Base-by-base conservation (phyloP, 1,140 invertebrate species). In the Proales similis region DNA sequence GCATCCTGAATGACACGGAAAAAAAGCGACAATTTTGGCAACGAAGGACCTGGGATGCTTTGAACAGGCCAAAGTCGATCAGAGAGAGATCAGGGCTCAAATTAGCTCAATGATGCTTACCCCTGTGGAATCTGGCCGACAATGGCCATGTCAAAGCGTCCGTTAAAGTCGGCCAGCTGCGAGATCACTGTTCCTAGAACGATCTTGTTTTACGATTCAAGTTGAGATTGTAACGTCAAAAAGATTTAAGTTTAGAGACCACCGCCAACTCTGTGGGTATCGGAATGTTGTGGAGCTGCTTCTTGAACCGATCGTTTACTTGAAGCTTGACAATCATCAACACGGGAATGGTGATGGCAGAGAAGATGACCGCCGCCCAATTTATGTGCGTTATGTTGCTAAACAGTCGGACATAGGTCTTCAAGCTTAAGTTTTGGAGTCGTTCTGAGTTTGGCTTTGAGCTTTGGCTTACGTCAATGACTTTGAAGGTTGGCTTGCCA, bases 251-350 rank as follows among this genome's bases (percentile, higher is more conserved):
- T 3, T 6, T 17, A 63, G 57, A 69, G 2, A 94, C 85, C 2
- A 81, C 83, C 4, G 91, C 78, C 63, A 93, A 79, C 75, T 94
- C 90, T 65, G 88, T 85, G 3, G 90, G 90, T 6, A 92, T 75
- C 0, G 89, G 88, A 65, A 90, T 72, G 30, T 72, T 46, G 24
- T 19, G 74, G 17, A 79, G 83, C 43, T 78, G 76, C 71, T 86
- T 87, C 32, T 82, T 82, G 0, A 88, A 70, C 69, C 80, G 80
- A 0, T 86, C 85, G 83, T 90, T 75, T 63, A 91, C 70, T n/a
- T 84, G 65, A 74, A 88, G 84, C 70, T 90, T 90, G 70, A 87
- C 86, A 4, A 85, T 66, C 0, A 82, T 74, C 61, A 90, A 81
- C 42, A 86, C 71, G 3, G 81, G 65, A 27, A 90, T 85, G 6